Evolutionary conservation across 2,888 invertebrate genomes (phyloP).

Genomic region (Mythimna ferrago): DNA sequence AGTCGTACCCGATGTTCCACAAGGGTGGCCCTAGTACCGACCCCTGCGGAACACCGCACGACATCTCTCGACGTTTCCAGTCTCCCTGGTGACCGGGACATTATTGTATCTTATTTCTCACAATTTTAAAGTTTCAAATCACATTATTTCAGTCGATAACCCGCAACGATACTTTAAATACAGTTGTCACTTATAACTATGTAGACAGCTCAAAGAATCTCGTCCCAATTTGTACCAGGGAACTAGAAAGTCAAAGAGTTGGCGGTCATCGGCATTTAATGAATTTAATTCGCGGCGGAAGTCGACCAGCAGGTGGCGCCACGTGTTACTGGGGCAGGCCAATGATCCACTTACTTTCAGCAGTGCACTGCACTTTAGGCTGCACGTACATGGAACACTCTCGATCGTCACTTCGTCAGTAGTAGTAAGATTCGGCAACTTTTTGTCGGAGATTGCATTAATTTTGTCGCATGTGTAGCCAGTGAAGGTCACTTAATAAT

Average conservation of each 20-base stretch:
- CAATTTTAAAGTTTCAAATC: too few relatives aligned
- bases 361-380: conserved; percentile 35
- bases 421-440: background rate
- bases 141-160: background rate
- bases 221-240: conserved; percentile 36
- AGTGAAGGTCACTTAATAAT: too few relatives aligned
- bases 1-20: too few relatives aligned
- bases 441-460: background rate
- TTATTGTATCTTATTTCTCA: background rate
- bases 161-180: background rate
- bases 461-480: too few relatives aligned
- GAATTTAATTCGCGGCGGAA: conserved; percentile 52
- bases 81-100: too few relatives aligned
- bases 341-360: conserved; percentile 40
- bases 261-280: conserved; percentile 59
- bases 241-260: conserved; percentile 41
- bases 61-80: too few relatives aligned
- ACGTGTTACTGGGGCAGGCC: conserved; percentile 52
- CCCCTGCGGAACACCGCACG: too few relatives aligned
- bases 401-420: too few relatives aligned
- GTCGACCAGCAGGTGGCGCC: conserved; percentile 57
- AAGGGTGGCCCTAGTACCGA: too few relatives aligned
- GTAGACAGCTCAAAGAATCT: conserved; percentile 13
- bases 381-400: background rate
- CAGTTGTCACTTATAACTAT: background rate